Conservation (phyloP, 2,113 vertebrate species). For the Benitochromis conjunctus region DNA sequence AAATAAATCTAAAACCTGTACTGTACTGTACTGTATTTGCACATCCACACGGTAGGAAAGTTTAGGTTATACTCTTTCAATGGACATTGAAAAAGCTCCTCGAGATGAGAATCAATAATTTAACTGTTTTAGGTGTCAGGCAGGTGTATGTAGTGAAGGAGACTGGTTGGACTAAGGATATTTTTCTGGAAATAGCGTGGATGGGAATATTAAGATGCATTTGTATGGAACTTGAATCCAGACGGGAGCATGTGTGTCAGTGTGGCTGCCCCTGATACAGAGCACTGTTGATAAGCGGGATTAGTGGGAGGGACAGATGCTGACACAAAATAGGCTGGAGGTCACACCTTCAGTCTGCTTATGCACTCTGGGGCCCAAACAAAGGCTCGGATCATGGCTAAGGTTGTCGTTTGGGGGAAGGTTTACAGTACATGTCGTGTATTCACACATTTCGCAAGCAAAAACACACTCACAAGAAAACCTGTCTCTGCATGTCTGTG, state of each 20-base stretch:
- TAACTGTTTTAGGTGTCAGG: not conserved
- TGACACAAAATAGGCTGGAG: slow-evolving; percentile 69
- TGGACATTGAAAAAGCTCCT: not conserved
- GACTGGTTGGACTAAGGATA: not conserved
- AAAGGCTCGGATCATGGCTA: slow-evolving; percentile 36
- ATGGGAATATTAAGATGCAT: not conserved
- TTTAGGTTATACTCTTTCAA: not conserved
- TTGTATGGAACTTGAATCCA: slow-evolving; percentile 17
- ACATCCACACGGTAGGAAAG: not conserved
- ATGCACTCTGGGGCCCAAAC: slow-evolving; percentile 40
- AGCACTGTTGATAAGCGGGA: slow-evolving; percentile 70
- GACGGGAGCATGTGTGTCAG: slow-evolving; percentile 57
- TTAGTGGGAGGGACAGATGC: slow-evolving; percentile 74
- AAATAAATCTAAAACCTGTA: not conserved
- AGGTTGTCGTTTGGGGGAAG: not conserved
- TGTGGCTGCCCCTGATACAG: slow-evolving; percentile 56
- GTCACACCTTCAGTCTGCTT: slow-evolving; percentile 64
- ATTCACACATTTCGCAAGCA: not conserved
- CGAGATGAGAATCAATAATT: not conserved
- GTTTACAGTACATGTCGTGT: not conserved
- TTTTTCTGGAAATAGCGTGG: not conserved
- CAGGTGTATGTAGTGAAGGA: not conserved
- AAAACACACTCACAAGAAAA: not conserved
- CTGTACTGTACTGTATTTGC: not conserved
- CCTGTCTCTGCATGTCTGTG: slow-evolving; percentile 1